Conservation (phyloP, 2,888 invertebrate genomes). For the Agrochola circellaris region DNA sequence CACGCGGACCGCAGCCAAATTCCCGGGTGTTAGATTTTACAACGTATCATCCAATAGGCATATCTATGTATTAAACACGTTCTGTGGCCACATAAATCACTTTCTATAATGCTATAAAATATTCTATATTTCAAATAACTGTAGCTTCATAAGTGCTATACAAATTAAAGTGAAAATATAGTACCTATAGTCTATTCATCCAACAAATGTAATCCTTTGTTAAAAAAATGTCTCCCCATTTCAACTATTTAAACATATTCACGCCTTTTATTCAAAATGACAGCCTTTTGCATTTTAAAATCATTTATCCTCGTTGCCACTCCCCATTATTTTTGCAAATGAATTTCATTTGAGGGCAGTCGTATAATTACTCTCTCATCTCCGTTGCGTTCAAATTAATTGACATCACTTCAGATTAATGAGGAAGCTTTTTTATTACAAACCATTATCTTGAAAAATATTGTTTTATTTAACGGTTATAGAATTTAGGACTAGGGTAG, state of each 20-base stretch:
- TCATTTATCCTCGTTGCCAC: slow-evolving; percentile 14
- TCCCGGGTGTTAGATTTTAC: slow-evolving; percentile 7
- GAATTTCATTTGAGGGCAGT: slow-evolving; percentile 52
- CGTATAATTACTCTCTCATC: slow-evolving; percentile 35
- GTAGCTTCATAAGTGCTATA: background rate
- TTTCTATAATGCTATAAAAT: background rate
- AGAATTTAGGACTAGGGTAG: background rate
- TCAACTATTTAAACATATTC: slow-evolving; percentile 15
- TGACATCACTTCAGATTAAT: slow-evolving; percentile 58
- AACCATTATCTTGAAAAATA: slow-evolving; percentile 27
- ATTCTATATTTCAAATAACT: background rate
- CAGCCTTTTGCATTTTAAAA: slow-evolving; percentile 29
- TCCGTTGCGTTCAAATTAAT: slow-evolving; percentile 56
- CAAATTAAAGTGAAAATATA: background rate
- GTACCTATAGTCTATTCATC: background rate
- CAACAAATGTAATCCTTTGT: background rate
- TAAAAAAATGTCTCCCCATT: background rate
- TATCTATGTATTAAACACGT: background rate
- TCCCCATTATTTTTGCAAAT: slow-evolving; percentile 52
- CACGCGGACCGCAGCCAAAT: slow-evolving; percentile 15
- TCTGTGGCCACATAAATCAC: background rate
- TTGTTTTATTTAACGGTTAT: slow-evolving; percentile 5
- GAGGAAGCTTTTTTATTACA: slow-evolving; percentile 27
- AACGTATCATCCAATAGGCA: background rate
- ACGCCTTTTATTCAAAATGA: slow-evolving; percentile 14